Evolutionary conservation across 2,888 invertebrate genomes (phyloP), one percentile per base, ranked within the genome.

Genomic region (Sycophila texana): DNA sequence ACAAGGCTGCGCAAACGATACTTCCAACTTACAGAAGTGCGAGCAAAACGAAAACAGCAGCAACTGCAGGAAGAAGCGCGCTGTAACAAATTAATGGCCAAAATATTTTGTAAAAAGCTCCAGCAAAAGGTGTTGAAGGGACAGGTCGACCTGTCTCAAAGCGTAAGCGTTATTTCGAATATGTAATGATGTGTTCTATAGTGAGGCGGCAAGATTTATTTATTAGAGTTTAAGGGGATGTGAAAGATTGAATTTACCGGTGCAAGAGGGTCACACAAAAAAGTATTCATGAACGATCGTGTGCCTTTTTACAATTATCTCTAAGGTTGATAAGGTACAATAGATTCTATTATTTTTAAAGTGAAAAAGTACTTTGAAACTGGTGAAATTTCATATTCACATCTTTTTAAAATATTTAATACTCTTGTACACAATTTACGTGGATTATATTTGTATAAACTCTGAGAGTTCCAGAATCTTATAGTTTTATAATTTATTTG

Each of bases 51-150:
- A 7, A 86, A 84, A 26, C 88, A 89, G 79, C 92, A 93, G 82
- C 92, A 93, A 68, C 92, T 92, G 75, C 93, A 94, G 83, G 93
- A 94, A 84, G 89, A 91, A 70, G 87, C 90, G 66, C 93, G 93
- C 83, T 94, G 94, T 12, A 96, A 96, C 91, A 92, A 94, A 83
- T 89, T 96, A 47, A 94, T 96, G 92, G 94, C 94, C 1, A 93
- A 94, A 88, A 92, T 96, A 78, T 96, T 96, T 89, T 95, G 95
- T 87, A 94, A 93, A 93, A 95, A 94, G 91, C 92, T 95, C 68
- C 94, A 94, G 87, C 93, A 93, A 86, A 93, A 93, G 88, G 93
- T 94, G 16, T 91, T 95, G 20, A 92, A 92, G 83, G 95, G 95
- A 60, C 91, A 93, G 83, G 93, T 93, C 49, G 93, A 94, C 86